Evolutionary conservation across 2,797 vertebrate species (phyloP).

Genomic region (Tadarida brasiliensis): DNA sequence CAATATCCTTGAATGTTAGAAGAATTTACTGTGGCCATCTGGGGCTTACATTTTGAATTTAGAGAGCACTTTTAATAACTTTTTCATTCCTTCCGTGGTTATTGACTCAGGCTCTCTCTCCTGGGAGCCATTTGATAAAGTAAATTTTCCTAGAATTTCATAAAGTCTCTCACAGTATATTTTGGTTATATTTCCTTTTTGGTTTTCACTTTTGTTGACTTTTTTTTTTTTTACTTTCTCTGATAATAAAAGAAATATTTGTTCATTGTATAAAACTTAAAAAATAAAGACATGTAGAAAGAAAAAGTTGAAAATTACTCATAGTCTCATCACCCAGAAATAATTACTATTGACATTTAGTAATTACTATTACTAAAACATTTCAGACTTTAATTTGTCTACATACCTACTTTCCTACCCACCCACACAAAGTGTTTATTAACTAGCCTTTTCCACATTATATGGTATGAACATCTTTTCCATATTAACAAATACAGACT

Average conservation of each 20-base stretch:
- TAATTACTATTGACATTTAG: neutral
- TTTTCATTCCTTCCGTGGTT: neutral
- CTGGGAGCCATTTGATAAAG: neutral
- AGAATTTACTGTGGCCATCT: neutral
- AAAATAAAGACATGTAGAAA: neutral
- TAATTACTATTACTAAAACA: neutral
- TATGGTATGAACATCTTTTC: neutral
- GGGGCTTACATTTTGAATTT: neutral
- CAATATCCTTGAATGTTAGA: neutral
- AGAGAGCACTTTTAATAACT: neutral
- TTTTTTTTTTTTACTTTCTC: neutral
- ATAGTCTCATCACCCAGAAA: neutral
- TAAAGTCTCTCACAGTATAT: neutral
- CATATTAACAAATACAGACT: neutral
- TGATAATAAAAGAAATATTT: constrained; percentile 42
- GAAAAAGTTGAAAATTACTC: neutral
- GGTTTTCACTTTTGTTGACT: neutral
- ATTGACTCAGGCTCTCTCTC: neutral
- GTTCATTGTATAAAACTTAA: neutral
- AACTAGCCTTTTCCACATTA: neutral
- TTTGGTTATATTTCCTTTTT: neutral
- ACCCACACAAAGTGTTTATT: neutral
- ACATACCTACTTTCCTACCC: neutral
- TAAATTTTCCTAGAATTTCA: constrained; percentile 37
- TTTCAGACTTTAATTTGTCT: neutral